Evolutionary conservation across 2,113 vertebrate genomes (phyloP), one percentile per base, ranked within the genome.

Genomic region (Loxodonta africana): DNA sequence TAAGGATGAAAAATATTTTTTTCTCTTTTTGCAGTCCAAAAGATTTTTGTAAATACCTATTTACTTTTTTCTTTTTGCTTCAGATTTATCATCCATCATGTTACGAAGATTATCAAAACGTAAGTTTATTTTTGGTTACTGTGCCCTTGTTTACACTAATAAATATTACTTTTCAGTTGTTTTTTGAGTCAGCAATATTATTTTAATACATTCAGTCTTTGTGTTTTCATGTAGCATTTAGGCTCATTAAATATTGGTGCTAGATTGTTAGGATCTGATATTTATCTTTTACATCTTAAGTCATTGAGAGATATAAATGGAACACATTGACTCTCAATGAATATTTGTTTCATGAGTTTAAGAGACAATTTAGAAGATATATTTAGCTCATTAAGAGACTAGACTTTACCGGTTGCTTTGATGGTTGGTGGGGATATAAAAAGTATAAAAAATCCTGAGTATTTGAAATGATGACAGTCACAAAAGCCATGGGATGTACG

Each of bases 61-160:
- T 81, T 48, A 97, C 8, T 62, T 44, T 76, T 81, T 97, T 86
- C 60, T 90, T 65, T 74, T 96, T 98, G 30, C 7, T 98, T 93
- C 88, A 99, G 99, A 99, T 99, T 98, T 99, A 99, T 98, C 99
- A 99, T 98, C 99, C 99, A 8, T 99, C 99, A 83, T 99, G 99
- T 98, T 99, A 99, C 0, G 99, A 99, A 98, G 99, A 99, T 98
- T 99, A 99, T 98, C 99, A 99, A 98, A 99, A 99, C 0, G 99
- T 99, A 98, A 99, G 99, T 99, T 90, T 89, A 33, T 78, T 90
- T 83, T 93, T 90, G 46, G 69, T 53, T 94, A 91, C 2, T 91
- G 17, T 87, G 10, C 81, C 63, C 48, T 93, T 33, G 51, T 91
- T 94, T 82, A 76, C 12, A 60, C 90, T 95, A 84, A 51, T 89